These are phyloP conservation scores for Misgurnus mizolepis DNA, from an alignment of 2,113 vertebrate genomes.

Conservation along the genomic window DNA sequence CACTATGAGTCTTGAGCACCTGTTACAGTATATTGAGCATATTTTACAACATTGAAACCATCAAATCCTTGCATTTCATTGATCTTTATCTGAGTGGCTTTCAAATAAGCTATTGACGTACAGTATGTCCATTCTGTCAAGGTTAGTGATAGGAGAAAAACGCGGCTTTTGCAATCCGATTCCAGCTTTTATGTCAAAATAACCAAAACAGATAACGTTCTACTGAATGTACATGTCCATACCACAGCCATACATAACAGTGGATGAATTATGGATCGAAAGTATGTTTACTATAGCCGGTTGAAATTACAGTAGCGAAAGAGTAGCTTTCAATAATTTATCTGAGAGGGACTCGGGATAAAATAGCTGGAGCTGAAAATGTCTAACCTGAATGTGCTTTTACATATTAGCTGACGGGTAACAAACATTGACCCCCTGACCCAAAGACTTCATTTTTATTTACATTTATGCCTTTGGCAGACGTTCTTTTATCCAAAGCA, in stretches of 20 bases:
- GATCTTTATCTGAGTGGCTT: conserved; percentile 8
- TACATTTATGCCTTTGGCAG: no score
- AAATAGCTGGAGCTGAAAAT: not conserved
- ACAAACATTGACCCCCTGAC: not conserved
- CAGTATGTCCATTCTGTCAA: not conserved
- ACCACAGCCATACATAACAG: conserved; percentile 10
- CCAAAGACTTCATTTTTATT: conserved; percentile 13
- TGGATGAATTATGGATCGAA: conserved; percentile 35
- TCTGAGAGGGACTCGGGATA: conserved; percentile 27
- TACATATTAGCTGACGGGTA: conserved; percentile 11
- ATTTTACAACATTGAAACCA: not conserved
- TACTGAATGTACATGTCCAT: not conserved
- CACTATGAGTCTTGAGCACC: not conserved
- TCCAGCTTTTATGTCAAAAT: not conserved
- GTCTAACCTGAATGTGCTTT: conserved; percentile 17
- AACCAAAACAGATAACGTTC: conserved; percentile 21
- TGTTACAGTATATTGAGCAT: not conserved
- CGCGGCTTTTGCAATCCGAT: conserved; percentile 7
- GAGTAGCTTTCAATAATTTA: conserved; percentile 51
- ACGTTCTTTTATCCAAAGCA: no score
- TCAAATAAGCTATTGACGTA: conserved; percentile 37
- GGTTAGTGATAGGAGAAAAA: not conserved
- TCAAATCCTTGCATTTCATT: conserved; percentile 19
- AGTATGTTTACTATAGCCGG: conserved; percentile 31
- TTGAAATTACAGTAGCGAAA: conserved; percentile 25